These are phyloP conservation scores for Pediacus dermestoides DNA, from an alignment of 2,888 invertebrate genomes.

Conservation along the genomic window DNA sequence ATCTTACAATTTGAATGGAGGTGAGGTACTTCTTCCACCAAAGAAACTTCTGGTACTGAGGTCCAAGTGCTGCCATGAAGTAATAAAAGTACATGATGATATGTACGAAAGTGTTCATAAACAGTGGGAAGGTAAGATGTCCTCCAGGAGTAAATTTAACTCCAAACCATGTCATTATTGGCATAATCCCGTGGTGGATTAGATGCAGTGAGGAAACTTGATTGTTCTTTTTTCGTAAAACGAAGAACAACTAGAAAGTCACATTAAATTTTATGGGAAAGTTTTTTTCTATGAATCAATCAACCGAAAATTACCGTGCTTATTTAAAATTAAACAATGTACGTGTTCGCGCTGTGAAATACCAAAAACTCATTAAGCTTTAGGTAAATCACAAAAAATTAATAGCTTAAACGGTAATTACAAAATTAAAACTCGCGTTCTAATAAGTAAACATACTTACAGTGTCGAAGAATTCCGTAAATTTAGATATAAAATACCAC, in stretches of 20 bases:
- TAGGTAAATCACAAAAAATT: too few relatives aligned
- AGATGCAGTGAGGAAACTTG: slow-evolving; percentile 93
- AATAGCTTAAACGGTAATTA: not conserved
- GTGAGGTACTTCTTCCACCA: slow-evolving; percentile 98
- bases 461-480: slow-evolving; percentile 94
- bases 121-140: slow-evolving; percentile 93
- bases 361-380: too few relatives aligned
- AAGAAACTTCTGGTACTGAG: slow-evolving; percentile 76
- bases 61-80: slow-evolving; percentile 87
- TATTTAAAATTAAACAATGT: too few relatives aligned
- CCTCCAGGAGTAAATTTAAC: slow-evolving; percentile 95
- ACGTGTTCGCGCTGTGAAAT: too few relatives aligned
- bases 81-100: slow-evolving; percentile 95
- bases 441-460: too few relatives aligned
- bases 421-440: too few relatives aligned
- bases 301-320: too few relatives aligned
- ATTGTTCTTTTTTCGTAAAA: slow-evolving; percentile 88
- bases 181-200: slow-evolving; percentile 96
- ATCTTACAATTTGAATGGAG: slow-evolving; percentile 79
- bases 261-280: too few relatives aligned
- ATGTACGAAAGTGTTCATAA: slow-evolving; percentile 95
- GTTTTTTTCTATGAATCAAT: too few relatives aligned
- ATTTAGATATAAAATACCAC: slow-evolving; percentile 97
- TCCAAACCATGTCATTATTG: slow-evolving; percentile 96
- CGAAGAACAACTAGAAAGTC: slow-evolving; percentile 95